These are phyloP conservation scores for Guaruba guarouba DNA, from an alignment of 2,113 vertebrate genomes.

Conservation along the genomic window DNA sequence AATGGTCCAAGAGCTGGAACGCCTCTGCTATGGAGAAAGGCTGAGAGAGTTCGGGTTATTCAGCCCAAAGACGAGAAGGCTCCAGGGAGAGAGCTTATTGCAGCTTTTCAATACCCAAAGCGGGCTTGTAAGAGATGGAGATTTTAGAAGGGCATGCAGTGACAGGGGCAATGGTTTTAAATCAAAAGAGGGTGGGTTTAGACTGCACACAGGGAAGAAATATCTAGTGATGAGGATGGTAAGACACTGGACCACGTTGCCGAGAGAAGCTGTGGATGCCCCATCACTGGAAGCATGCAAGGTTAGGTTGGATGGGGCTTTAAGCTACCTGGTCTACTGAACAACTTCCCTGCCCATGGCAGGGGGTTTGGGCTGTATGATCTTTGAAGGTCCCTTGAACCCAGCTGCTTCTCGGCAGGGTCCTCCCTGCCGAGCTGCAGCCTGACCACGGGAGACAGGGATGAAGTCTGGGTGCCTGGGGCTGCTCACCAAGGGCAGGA, in stretches of 20 bases:
- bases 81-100: background rate
- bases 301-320: background rate
- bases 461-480: rapidly evolving
- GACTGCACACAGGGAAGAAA: background rate
- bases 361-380: background rate
- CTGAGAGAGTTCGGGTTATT: background rate
- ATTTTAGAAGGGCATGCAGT: background rate
- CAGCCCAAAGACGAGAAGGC: background rate
- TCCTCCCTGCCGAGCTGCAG: background rate
- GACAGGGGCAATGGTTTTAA: background rate
- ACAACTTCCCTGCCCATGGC: background rate
- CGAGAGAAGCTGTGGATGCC: background rate
- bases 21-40: background rate
- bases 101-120: background rate
- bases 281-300: background rate
- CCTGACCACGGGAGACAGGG: background rate
- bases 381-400: background rate
- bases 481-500: background rate
- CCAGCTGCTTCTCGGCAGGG: background rate
- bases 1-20: background rate
- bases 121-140: background rate
- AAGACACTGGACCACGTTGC: background rate
- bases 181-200: background rate
- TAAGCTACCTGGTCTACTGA: background rate
- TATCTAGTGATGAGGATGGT: background rate